Conservation (phyloP, 1,140 invertebrate genomes). For the Leptinotarsa lineolata region DNA sequence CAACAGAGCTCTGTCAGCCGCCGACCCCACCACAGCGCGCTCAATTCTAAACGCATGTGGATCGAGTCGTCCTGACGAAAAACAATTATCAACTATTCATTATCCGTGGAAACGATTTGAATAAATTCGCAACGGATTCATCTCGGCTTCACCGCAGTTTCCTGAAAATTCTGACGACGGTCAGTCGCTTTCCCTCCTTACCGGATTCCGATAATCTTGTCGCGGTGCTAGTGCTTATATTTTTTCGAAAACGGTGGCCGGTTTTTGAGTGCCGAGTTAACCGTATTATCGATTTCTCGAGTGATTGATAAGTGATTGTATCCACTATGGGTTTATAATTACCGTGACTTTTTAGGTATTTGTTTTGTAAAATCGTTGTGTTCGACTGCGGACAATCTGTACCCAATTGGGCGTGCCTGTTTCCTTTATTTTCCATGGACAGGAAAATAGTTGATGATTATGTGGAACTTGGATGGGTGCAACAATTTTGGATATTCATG, state of each 20-base stretch:
- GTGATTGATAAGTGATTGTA: too few species aligned
- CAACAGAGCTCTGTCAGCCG: background rate
- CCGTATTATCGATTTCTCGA: too few species aligned
- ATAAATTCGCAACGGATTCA: background rate
- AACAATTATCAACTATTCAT: conserved; percentile 33
- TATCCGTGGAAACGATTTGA: background rate
- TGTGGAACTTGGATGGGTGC: too few species aligned
- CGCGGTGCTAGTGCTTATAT: background rate
- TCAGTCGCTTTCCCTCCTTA: background rate
- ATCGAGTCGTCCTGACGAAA: conserved; percentile 25
- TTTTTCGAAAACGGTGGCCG: background rate
- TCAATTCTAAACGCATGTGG: conserved; percentile 31
- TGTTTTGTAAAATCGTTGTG: too few species aligned
- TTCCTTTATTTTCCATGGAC: too few species aligned
- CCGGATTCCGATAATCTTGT: background rate
- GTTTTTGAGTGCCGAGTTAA: too few species aligned
- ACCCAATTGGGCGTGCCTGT: too few species aligned
- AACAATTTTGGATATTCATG: too few species aligned
- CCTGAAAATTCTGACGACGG: background rate
- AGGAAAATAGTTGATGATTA: too few species aligned
- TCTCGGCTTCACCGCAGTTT: background rate
- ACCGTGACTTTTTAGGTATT: too few species aligned
- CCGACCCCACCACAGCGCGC: conserved; percentile 32
- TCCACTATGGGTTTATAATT: too few species aligned
- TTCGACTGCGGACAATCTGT: too few species aligned